A percentile compares a stretch with the other conserved stretches of the same genome.
Conservation (phyloP, 2,888 invertebrate species). For the Unio pictorum region DNA sequence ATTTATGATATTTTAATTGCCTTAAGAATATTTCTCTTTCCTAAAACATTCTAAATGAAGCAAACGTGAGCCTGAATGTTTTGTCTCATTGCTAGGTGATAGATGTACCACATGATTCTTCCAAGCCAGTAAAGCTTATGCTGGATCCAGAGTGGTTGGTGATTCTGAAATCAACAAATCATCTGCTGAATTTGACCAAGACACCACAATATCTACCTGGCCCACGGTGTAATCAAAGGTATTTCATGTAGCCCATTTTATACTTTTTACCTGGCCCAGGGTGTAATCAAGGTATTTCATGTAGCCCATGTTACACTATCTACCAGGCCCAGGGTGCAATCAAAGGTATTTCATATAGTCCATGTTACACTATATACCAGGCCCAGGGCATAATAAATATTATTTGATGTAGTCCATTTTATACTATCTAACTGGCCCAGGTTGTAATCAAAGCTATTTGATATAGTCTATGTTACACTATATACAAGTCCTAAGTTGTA, state of each 20-base stretch:
- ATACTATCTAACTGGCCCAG: background rate
- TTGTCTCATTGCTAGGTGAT: conserved; percentile 66
- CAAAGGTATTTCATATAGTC: too few species aligned
- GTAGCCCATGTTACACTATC: too few species aligned
- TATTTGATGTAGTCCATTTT: conserved; percentile 58
- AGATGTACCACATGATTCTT: conserved; percentile 76
- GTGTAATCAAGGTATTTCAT: conserved; percentile 74
- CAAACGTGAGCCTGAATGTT: background rate
- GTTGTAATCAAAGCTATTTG: conserved; percentile 75
- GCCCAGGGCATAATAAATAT: conserved; percentile 79
- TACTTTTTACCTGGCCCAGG: conserved; percentile 49
- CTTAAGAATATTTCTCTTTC: background rate
- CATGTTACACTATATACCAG: too few species aligned
- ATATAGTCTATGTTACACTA: background rate
- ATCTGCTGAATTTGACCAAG: conserved; percentile 84
- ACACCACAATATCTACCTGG: conserved; percentile 86
- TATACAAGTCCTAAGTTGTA: too few species aligned
- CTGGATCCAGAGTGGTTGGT: conserved; percentile 94
- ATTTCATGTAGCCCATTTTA: conserved; percentile 15
- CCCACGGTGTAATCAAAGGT: conserved; percentile 81
- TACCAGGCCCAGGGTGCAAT: too few species aligned
- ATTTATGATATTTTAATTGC: too few species aligned
- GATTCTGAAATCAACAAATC: conserved; percentile 89
- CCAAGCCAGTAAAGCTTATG: conserved; percentile 56
- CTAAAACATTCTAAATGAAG: background rate